Evolutionary conservation across 2,797 vertebrate genomes (phyloP).

Genomic region (Melanogrammus aeglefinus): DNA sequence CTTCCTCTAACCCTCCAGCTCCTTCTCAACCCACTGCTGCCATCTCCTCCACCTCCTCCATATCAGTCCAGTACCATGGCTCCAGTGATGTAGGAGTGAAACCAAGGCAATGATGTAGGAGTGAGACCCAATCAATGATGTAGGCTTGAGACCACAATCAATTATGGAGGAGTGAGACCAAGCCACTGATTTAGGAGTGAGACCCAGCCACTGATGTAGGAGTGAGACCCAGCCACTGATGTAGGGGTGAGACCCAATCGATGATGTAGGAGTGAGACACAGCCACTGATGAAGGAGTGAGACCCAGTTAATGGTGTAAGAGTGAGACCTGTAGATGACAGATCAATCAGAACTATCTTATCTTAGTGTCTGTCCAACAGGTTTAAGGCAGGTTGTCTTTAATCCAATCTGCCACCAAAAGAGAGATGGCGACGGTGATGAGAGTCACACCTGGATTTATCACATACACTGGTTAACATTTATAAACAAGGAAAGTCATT

Average conservation of each 20-base stretch:
- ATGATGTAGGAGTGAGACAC: no score
- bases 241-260: no score
- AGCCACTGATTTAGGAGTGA: no score
- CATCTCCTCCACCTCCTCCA: neutral
- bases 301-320: no score
- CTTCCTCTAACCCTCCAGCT: neutral
- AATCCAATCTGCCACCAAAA: neutral
- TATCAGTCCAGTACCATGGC: neutral
- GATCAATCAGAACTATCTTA: neutral
- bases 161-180: no score
- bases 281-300: no score
- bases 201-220: no score
- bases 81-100: neutral
- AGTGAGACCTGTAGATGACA: neutral
- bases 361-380: neutral
- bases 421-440: neutral
- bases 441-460: neutral
- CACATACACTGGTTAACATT: neutral
- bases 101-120: no score
- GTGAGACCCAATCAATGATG: no score
- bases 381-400: neutral
- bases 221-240: no score
- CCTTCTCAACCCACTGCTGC: neutral
- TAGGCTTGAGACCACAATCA: no score
- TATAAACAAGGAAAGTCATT: neutral